Base-by-base conservation (phyloP, 2,113 vertebrate species). In the Arizona elegans region DNA sequence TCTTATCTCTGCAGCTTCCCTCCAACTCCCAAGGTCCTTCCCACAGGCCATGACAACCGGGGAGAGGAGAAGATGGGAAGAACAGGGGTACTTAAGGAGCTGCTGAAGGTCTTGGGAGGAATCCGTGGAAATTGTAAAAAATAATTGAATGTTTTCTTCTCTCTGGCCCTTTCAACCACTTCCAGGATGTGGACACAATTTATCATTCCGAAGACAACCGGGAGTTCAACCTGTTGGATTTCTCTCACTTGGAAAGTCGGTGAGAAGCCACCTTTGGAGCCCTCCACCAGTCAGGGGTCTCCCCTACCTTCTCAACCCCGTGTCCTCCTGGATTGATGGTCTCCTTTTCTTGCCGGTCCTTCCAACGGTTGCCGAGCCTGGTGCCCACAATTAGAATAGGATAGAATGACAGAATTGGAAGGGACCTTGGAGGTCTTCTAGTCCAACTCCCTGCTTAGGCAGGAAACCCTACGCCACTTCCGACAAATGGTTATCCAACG, bases 141-240 rank as follows among this genome's bases (percentile, higher is more conserved):
- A 19, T 17, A 62, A 15, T 1, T 11, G 12, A 9, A 1, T 24
- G 0, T 52, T 92, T 59, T n/a, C 3, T 62, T 65, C 33, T 26
- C 15, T 62, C 6, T 38, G 2, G 5, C 0, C 2, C 1, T 85
- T 85, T 23, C 33, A 15, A 21, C 19, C 65, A 50, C 54, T 53
- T 81, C 58, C 93, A 99, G 98, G 98, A 99, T 93, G 98, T 99
- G 86, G 98, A 99, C 96, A 99, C 98, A n/a, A 99, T 99, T 97
- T 99, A 99, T 95, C 98, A 99, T 97, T 98, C 98, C 0, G 98
- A 99, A 96, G 98, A 99, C 97, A 99, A 98, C 96, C 97, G 98
- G 59, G 98, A 99, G 96, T 98, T 99, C 96, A 99, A 98, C 97
- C 96, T 99, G 92, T 94, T 98, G 96, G 98, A 99, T 96, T 99